These are phyloP conservation scores for Jaculus jaculus DNA, from an alignment of 2,113 vertebrate genomes.

Conservation along the genomic window DNA sequence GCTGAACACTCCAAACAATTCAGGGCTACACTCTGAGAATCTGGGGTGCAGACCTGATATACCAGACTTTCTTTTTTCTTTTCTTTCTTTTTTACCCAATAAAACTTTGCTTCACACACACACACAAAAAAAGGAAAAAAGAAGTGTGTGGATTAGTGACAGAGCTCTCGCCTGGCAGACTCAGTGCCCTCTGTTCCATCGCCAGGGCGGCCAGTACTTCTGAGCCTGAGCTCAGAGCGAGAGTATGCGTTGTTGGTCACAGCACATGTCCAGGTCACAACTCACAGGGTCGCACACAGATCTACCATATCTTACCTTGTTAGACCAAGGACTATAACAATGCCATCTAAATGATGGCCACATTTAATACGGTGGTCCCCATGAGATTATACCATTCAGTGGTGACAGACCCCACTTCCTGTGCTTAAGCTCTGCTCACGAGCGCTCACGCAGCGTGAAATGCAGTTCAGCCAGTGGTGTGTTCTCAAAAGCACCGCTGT, in stretches of 20 bases:
- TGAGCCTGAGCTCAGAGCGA: accelerated
- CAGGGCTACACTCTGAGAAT: no score
- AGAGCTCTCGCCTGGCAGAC: neutral
- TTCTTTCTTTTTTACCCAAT: no score
- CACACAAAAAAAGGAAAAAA: neutral
- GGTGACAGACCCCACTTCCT: neutral
- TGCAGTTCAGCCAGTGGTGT: neutral
- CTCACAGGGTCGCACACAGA: neutral
- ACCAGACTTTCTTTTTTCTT: no score
- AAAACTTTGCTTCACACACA: no score
- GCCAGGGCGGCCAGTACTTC: neutral
- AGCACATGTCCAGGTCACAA: neutral
- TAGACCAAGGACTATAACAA: neutral
- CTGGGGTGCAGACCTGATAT: no score
- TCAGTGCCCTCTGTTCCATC: neutral
- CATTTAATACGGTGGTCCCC: neutral
- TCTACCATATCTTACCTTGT: neutral
- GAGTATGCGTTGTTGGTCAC: accelerated
- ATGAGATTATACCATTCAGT: no score
- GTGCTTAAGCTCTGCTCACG: neutral
- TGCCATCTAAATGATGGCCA: neutral
- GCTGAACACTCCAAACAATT: no score
- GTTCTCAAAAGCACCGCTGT: neutral
- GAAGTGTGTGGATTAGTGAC: neutral
- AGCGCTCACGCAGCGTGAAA: neutral